A percentile compares a stretch with the other conserved stretches of the same genome.
Evolutionary conservation across 2,797 vertebrate species (phyloP).

Genomic region (Ctenopoma kingsleyae): DNA sequence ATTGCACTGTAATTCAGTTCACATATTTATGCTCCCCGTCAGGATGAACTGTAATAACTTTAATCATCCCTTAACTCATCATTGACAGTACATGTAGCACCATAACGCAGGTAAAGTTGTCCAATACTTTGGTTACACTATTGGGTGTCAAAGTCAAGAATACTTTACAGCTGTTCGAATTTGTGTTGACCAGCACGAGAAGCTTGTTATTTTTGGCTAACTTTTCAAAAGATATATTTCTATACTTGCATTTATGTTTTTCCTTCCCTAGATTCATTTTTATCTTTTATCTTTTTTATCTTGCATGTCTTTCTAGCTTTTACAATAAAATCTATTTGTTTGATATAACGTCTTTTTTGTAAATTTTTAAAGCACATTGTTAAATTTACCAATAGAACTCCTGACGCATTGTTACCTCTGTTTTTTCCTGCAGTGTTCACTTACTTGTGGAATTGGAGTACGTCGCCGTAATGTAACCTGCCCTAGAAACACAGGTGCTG

Average conservation of each 20-base stretch:
- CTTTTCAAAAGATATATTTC: not conserved
- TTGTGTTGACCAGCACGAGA: too few relatives aligned
- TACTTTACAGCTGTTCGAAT: too few relatives aligned
- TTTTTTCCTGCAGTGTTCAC: conserved; percentile 87
- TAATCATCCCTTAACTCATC: too few relatives aligned
- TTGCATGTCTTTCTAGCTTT: not conserved
- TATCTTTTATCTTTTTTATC: not conserved
- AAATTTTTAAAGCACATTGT: not conserved
- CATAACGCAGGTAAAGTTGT: too few relatives aligned
- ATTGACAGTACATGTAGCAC: too few relatives aligned
- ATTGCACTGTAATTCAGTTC: too few relatives aligned
- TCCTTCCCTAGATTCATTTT: not conserved
- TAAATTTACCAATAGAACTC: not conserved
- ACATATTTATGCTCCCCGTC: too few relatives aligned
- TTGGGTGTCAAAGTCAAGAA: too few relatives aligned
- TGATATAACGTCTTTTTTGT: not conserved
- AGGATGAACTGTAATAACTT: too few relatives aligned
- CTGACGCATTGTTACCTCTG: not conserved
- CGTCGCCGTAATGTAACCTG: conserved; percentile 86
- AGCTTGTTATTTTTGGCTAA: not conserved
- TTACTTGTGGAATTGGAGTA: conserved; percentile 87
- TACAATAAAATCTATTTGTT: not conserved
- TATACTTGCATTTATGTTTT: not conserved
- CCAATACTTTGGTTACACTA: too few relatives aligned
- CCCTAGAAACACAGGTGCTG: conserved; percentile 77